These are phyloP conservation scores for Odontamblyopus lacepedii DNA, from an alignment of 2,797 vertebrate species.

Conservation along the genomic window DNA sequence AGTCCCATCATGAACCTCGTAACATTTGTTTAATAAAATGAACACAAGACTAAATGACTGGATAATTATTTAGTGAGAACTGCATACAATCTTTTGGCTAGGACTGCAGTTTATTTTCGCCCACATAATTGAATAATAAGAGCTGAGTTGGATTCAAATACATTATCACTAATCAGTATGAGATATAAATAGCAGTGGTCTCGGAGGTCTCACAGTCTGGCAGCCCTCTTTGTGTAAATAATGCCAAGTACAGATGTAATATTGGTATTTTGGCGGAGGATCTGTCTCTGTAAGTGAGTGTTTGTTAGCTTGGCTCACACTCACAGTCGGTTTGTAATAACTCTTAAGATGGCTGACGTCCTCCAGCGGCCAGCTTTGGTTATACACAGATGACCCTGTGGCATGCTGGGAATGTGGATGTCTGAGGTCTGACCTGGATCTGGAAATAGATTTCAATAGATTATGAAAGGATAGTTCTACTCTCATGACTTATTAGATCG, in stretches of 20 bases:
- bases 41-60: background rate
- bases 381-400: constrained; percentile 21
- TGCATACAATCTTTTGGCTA: background rate
- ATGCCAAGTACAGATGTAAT: constrained; percentile 1
- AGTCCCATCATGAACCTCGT: no score
- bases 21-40: no score
- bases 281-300: constrained; percentile 29
- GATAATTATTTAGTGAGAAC: background rate
- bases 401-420: constrained; percentile 27
- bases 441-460: constrained; percentile 36
- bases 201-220: background rate
- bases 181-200: background rate
- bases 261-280: background rate
- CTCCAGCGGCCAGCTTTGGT: constrained; percentile 23
- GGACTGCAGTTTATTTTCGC: background rate
- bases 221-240: background rate
- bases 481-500: background rate
- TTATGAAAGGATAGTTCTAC: constrained; percentile 9
- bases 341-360: constrained; percentile 24
- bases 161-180: background rate
- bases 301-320: constrained; percentile 46
- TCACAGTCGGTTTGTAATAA: constrained; percentile 31
- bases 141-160: background rate
- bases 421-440: constrained; percentile 33
- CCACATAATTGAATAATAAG: background rate